Percentiles rank a stretch among this genome's conserved stretches.
Evolutionary conservation across 1,140 invertebrate species (phyloP).

Genomic region (Dinothrombium tinctorium): DNA sequence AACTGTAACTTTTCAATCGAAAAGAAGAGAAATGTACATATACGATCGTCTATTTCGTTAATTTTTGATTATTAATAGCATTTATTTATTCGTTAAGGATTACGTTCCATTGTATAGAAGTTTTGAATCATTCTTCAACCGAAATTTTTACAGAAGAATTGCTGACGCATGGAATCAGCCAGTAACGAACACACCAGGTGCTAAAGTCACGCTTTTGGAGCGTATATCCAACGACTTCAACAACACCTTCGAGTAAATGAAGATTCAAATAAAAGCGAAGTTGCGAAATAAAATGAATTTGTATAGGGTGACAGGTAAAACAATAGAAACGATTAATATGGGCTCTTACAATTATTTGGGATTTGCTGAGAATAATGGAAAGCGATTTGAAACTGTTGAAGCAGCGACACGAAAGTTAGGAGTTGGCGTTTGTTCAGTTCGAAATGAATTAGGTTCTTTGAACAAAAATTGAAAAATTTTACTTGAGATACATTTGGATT

Average conservation of each 20-base stretch:
- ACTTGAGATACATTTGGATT: too few species aligned
- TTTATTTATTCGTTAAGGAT: slow-evolving; percentile 23
- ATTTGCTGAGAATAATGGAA: slow-evolving; percentile 49
- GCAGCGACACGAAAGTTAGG: slow-evolving; percentile 35
- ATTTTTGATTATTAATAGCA: too few species aligned
- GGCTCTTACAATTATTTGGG: slow-evolving; percentile 86
- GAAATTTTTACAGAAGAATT: slow-evolving; percentile 74
- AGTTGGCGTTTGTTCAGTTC: slow-evolving; percentile 35
- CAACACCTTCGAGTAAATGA: slow-evolving; percentile 35
- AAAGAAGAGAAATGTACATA: slow-evolving; percentile 15
- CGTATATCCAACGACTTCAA: slow-evolving; percentile 57
- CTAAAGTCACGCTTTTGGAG: slow-evolving; percentile 59
- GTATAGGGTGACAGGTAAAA: slow-evolving; percentile 13
- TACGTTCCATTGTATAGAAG: slow-evolving; percentile 72
- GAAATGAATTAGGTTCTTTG: slow-evolving; percentile 36
- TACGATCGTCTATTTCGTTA: too few species aligned
- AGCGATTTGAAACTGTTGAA: slow-evolving; percentile 43
- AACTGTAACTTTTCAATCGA: slow-evolving; percentile 20
- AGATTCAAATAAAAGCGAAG: too few species aligned
- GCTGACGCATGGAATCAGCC: slow-evolving; percentile 83
- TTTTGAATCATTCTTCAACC: slow-evolving; percentile 81
- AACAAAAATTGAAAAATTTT: too few species aligned
- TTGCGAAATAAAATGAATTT: too few species aligned
- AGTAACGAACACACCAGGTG: slow-evolving; percentile 70
- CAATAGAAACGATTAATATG: slow-evolving; percentile 36